Percentiles rank a stretch among this genome's conserved stretches.
These are phyloP conservation scores for Hydropsyche betteni DNA, from an alignment of 2,888 invertebrate species.

Conservation along the genomic window DNA sequence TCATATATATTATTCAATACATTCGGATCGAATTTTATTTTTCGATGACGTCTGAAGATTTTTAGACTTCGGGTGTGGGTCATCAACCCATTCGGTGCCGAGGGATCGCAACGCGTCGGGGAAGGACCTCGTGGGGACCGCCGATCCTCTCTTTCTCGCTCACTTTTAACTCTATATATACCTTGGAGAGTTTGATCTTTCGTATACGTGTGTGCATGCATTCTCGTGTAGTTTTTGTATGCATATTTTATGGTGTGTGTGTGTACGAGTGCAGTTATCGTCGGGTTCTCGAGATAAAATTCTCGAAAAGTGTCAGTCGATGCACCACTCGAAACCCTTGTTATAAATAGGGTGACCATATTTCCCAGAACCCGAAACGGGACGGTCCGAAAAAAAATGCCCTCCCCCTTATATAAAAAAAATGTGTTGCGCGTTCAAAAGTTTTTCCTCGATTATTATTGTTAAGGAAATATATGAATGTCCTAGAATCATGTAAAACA, in stretches of 20 bases:
- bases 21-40: background rate
- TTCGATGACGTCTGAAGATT: conserved; percentile 37
- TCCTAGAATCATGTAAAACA: too few species aligned
- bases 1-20: background rate
- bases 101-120: conserved; percentile 35
- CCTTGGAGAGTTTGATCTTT: background rate
- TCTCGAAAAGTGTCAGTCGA: background rate
- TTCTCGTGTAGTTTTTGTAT: background rate
- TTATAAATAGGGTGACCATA: too few species aligned
- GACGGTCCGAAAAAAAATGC: too few species aligned
- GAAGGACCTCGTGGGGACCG: conserved; percentile 9
- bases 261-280: conserved; percentile 29
- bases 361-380: too few species aligned
- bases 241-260: background rate
- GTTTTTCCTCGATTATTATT: too few species aligned
- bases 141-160: background rate
- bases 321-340: too few species aligned
- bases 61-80: conserved; percentile 46
- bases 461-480: too few species aligned
- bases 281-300: conserved; percentile 7
- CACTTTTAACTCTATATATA: background rate
- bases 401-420: too few species aligned
- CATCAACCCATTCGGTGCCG: conserved; percentile 45
- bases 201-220: background rate
- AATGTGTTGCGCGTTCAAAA: too few species aligned